Conservation (phyloP, 2,113 vertebrate species). For the Hippoglossus stenolepis region DNA sequence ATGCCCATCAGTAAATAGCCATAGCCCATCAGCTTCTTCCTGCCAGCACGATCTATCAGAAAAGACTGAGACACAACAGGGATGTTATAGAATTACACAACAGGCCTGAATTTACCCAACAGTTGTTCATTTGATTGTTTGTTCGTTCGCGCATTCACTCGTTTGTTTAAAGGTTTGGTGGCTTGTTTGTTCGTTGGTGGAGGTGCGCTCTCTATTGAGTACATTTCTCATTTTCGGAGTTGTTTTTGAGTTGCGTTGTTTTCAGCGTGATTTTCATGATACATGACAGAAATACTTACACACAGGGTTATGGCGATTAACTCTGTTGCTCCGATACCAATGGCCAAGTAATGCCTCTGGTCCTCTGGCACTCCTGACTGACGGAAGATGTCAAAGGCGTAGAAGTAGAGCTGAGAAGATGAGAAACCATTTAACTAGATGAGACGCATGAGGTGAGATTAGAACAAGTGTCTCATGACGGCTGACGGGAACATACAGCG, state of each 20-base stretch:
- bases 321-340: conserved; percentile 75
- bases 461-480: neutral
- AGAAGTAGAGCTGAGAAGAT: conserved; percentile 76
- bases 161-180: no score
- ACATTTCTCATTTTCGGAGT: no score
- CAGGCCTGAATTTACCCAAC: no score
- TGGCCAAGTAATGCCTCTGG: conserved; percentile 71
- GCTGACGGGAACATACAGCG: conserved; percentile 47
- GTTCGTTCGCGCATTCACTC: neutral
- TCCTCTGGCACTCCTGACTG: conserved; percentile 68
- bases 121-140: neutral
- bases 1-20: conserved; percentile 85
- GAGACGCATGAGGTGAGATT: neutral
- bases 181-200: no score
- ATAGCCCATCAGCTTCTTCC: conserved; percentile 82
- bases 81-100: neutral
- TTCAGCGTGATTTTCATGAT: no score
- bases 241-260: no score
- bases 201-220: no score
- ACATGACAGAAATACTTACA: conserved; percentile 60
- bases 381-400: conserved; percentile 75
- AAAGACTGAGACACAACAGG: conserved; percentile 71
- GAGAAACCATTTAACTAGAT: neutral
- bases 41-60: conserved; percentile 80
- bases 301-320: conserved; percentile 63